Evolutionary conservation across 2,888 invertebrate species (phyloP).

Genomic region (Troglohyphantes excavatus): DNA sequence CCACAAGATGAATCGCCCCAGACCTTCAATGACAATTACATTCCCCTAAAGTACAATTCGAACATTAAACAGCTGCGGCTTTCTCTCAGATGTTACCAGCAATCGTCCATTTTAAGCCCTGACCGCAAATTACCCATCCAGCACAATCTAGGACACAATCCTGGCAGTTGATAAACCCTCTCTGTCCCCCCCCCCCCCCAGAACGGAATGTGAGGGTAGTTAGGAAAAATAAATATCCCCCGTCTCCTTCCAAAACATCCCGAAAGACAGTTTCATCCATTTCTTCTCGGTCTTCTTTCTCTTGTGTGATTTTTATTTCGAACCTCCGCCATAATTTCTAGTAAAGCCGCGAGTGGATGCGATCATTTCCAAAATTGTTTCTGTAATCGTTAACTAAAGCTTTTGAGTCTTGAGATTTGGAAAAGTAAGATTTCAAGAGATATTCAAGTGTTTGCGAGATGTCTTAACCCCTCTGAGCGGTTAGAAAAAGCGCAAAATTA

Average conservation of each 20-base stretch:
- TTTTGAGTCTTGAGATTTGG: slow-evolving; percentile 17
- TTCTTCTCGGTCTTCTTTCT: slow-evolving; percentile 13
- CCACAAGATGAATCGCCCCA: neutral
- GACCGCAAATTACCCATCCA: neutral
- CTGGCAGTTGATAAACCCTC: neutral
- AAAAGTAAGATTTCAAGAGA: neutral
- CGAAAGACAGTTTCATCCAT: slow-evolving; percentile 48
- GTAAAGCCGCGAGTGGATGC: slow-evolving; percentile 42
- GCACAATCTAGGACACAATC: neutral
- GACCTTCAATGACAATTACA: neutral
- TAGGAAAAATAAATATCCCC: slow-evolving; percentile 25
- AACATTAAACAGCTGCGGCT: neutral
- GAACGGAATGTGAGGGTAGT: neutral
- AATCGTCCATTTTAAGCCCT: neutral
- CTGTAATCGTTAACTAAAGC: slow-evolving; percentile 58
- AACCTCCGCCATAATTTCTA: slow-evolving; percentile 25
- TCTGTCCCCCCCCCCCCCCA: no score
- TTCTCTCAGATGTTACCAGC: neutral
- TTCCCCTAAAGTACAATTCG: neutral
- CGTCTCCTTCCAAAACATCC: slow-evolving; percentile 18
- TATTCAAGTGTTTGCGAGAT: no score
- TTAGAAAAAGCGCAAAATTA: no score
- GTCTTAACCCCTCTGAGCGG: no score
- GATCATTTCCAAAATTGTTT: slow-evolving; percentile 53
- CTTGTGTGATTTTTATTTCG: slow-evolving; percentile 9